Percentiles rank a stretch among this genome's conserved stretches.
phyloP scores from a whole-genome alignment of 1,140 invertebrate species.

The Zaprionus inermis region DNA sequence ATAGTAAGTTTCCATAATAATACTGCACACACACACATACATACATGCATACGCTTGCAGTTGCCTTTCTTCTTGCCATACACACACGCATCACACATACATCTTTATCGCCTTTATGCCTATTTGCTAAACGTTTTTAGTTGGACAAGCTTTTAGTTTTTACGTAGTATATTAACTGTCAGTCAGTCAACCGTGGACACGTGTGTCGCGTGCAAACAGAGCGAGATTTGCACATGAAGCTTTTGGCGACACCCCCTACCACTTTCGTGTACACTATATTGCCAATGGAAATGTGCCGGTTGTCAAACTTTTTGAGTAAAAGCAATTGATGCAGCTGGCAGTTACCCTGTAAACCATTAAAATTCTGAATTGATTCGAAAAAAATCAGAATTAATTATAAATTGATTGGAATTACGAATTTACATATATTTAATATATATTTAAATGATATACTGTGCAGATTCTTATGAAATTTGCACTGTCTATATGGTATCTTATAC shows the following conservation, averaged over 20 bases:
- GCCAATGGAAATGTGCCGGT: not conserved
- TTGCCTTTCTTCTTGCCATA: not conserved
- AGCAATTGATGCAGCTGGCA: too few species aligned
- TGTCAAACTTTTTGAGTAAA: too few species aligned
- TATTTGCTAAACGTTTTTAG: conserved; percentile 58
- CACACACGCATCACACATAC: not conserved
- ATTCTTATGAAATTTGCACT: too few species aligned
- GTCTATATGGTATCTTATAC: too few species aligned
- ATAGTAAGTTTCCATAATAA: conserved; percentile 42
- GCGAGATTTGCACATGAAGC: conserved; percentile 19
- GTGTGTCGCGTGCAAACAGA: conserved; percentile 54
- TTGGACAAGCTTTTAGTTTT: conserved; percentile 45
- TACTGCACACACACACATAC: conserved; percentile 3
- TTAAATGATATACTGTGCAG: too few species aligned
- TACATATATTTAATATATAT: too few species aligned
- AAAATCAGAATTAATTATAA: too few species aligned
- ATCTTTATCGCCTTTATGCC: conserved; percentile 6
- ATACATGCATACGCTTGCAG: conserved; percentile 1
- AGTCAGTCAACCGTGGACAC: conserved; percentile 47
- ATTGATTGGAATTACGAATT: too few species aligned
- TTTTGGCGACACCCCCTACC: not conserved
- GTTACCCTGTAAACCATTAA: not conserved
- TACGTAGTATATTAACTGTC: conserved; percentile 31
- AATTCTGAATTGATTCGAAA: not conserved
- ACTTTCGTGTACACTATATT: not conserved